Conservation (phyloP, 1,140 invertebrate species). For the Marisa cornuarietis region DNA sequence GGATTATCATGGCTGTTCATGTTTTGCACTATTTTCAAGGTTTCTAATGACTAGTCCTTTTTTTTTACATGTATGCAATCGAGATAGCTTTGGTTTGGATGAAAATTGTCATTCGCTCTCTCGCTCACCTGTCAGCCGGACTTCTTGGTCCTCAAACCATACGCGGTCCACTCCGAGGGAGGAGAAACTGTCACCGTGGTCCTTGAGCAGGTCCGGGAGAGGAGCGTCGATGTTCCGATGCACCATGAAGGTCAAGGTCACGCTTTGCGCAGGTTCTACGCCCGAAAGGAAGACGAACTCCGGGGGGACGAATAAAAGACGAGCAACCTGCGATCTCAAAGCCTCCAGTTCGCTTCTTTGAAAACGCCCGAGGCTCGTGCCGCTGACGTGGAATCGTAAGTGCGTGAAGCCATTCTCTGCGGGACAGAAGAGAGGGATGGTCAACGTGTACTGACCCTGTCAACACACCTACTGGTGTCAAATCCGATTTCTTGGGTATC, state of each 20-base stretch:
- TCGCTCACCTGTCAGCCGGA: neutral
- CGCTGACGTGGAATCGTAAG: conserved; percentile 23
- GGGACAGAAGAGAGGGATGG: neutral
- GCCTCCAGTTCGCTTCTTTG: conserved; percentile 22
- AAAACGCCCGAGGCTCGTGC: conserved; percentile 12
- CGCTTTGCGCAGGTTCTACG: conserved; percentile 20
- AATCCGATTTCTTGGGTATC: too few species aligned
- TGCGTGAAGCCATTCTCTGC: conserved; percentile 24
- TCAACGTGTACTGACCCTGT: neutral
- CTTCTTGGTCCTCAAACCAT: neutral
- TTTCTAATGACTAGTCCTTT: too few species aligned
- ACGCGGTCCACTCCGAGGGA: conserved; percentile 19
- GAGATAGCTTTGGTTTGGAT: too few species aligned
- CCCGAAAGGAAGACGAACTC: conserved; percentile 31
- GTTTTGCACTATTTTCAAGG: too few species aligned
- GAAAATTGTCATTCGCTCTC: too few species aligned
- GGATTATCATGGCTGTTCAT: too few species aligned
- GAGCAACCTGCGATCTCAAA: conserved; percentile 19
- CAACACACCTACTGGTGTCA: neutral
- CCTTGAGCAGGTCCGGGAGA: conserved; percentile 16
- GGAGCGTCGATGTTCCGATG: conserved; percentile 13
- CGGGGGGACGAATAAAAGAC: conserved; percentile 28
- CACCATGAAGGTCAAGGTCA: conserved; percentile 31
- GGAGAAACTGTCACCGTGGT: conserved; percentile 17
- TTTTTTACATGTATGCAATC: too few species aligned